phyloP scores from a whole-genome alignment of 2,888 invertebrate species.

The Pedicia rivosa region DNA sequence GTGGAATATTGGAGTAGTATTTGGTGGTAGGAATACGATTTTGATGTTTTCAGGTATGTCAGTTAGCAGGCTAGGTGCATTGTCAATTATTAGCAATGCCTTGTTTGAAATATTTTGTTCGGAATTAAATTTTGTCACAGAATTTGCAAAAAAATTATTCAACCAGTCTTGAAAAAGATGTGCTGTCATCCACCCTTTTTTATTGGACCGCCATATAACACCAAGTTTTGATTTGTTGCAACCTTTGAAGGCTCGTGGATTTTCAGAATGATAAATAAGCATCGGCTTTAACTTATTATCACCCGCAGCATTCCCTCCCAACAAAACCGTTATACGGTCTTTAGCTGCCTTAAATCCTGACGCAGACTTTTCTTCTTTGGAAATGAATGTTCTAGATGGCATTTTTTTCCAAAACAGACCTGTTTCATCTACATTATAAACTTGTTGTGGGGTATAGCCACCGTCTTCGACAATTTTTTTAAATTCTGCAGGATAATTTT shows the following conservation, averaged over 20 bases:
- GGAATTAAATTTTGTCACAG: too few relatives aligned
- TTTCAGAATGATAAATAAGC: slow-evolving; percentile 1
- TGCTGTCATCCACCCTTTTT: too few relatives aligned
- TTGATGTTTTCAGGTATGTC: background rate
- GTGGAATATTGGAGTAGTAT: background rate
- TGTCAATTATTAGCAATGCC: too few relatives aligned
- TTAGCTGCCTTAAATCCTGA: too few relatives aligned
- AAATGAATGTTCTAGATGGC: background rate
- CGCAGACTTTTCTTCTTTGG: background rate
- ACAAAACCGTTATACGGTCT: too few relatives aligned
- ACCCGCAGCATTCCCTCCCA: background rate
- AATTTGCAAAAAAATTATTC: too few relatives aligned
- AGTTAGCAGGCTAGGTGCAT: background rate
- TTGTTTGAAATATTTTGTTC: too few relatives aligned
- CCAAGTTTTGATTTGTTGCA: too few relatives aligned
- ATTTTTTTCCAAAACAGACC: background rate
- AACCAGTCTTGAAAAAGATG: background rate
- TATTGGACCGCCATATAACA: too few relatives aligned
- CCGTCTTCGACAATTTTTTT: background rate
- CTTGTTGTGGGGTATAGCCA: background rate
- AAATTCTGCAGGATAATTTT: background rate
- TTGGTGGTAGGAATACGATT: background rate
- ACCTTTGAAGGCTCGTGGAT: background rate
- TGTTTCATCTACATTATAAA: background rate
- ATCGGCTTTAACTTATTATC: background rate